Conservation (phyloP, 92 coral and sea anemone genomes). For the Micromussa lordhowensis region DNA sequence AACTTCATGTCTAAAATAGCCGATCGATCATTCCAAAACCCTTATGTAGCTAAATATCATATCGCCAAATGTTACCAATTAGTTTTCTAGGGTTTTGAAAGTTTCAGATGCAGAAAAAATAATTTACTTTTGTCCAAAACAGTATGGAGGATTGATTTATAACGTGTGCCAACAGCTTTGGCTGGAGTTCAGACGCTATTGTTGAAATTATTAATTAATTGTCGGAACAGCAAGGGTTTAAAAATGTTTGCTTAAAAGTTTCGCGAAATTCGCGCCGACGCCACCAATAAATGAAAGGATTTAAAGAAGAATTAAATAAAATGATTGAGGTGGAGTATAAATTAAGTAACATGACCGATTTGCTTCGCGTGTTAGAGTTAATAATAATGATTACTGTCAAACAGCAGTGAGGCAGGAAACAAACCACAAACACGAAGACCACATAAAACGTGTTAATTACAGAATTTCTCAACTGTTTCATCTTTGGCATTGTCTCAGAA, state of each 20-base stretch:
- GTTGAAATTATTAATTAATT: neutral
- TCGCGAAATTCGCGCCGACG: neutral
- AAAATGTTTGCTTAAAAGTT: neutral
- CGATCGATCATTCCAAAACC: too few species aligned
- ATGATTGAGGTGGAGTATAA: neutral
- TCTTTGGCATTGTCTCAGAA: neutral
- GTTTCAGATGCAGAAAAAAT: too few species aligned
- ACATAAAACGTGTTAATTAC: slow-evolving; percentile 2
- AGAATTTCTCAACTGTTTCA: neutral
- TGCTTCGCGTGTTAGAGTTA: neutral
- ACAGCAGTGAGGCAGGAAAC: neutral
- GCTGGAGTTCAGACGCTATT: too few species aligned
- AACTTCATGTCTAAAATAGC: too few species aligned
- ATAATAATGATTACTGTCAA: neutral
- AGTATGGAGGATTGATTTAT: too few species aligned
- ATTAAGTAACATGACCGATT: neutral
- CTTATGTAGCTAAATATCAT: too few species aligned
- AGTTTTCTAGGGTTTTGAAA: too few species aligned
- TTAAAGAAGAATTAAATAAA: slow-evolving; percentile 11
- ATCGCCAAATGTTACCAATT: too few species aligned
- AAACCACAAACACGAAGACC: neutral
- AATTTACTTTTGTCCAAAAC: too few species aligned
- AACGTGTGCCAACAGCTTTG: too few species aligned
- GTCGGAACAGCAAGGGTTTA: neutral
- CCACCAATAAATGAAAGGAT: slow-evolving; percentile 11